Conservation (phyloP, 2,888 invertebrate species). For the Ashinkailepas kermadecensis region DNA sequence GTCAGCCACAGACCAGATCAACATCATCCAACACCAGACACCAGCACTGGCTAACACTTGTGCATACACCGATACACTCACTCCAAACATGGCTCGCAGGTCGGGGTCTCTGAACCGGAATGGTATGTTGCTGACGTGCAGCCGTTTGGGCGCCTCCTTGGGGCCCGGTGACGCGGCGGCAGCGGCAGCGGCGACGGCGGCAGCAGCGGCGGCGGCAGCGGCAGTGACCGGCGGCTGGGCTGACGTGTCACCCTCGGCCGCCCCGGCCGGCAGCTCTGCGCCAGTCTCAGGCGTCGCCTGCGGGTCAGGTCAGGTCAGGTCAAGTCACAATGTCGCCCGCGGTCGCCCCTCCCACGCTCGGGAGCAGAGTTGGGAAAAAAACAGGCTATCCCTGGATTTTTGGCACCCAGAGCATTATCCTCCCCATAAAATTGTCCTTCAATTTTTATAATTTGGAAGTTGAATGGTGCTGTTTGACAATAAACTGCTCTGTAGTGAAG, state of each 20-base stretch:
- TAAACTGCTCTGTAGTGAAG: no score
- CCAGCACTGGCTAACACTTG: no score
- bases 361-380: no score
- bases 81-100: constrained; percentile 95
- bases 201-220: no score
- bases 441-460: no score
- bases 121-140: constrained; percentile 99
- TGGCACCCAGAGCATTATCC: no score
- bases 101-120: constrained; percentile 99
- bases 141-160: constrained; percentile 79
- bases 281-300: not conserved
- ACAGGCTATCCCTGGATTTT: no score
- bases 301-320: not conserved
- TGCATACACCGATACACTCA: constrained; percentile 50
- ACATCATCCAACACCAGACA: no score
- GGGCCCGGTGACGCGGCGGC: constrained; percentile 40
- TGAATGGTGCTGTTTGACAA: no score
- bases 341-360: no score
- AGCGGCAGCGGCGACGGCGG: constrained; percentile 30
- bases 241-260: constrained; percentile 22
- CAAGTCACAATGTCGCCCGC: not conserved
- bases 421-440: no score
- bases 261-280: constrained; percentile 25
- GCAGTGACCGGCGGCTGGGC: not conserved
- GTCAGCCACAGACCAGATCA: no score